Evolutionary conservation across 2,113 vertebrate species (phyloP).

Genomic region (Toxotes jaculatrix): DNA sequence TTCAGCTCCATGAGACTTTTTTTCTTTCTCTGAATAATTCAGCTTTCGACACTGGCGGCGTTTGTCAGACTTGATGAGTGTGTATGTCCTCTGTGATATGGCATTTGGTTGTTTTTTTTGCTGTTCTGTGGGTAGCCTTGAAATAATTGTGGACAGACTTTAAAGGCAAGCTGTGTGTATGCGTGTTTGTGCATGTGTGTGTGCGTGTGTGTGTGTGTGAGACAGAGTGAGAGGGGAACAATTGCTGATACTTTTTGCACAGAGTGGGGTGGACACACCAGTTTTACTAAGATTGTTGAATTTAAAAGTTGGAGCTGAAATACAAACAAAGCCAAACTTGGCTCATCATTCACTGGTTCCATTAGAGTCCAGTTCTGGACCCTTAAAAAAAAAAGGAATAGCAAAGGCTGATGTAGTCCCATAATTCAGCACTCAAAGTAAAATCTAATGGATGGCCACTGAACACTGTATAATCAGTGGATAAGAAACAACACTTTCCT

Average conservation of each 20-base stretch:
- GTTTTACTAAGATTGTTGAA: constrained; percentile 3
- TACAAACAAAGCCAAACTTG: background rate
- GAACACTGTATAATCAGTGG: background rate
- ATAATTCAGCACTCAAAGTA: background rate
- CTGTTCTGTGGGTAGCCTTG: constrained; percentile 53
- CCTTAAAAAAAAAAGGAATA: constrained; percentile 3
- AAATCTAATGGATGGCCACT: background rate
- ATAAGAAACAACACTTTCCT: too few species aligned
- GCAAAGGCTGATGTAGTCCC: background rate
- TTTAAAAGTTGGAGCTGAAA: constrained; percentile 5
- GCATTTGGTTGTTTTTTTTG: constrained; percentile 8
- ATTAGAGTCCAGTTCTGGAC: background rate
- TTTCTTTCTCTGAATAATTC: background rate
- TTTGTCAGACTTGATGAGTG: constrained; percentile 39
- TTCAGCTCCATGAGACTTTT: background rate
- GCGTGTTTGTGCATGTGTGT: constrained; percentile 15
- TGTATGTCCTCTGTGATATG: constrained; percentile 8
- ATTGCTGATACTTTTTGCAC: too few species aligned
- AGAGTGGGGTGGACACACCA: background rate
- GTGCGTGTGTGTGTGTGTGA: too few species aligned
- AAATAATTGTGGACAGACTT: constrained; percentile 52
- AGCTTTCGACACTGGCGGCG: background rate
- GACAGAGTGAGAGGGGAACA: background rate
- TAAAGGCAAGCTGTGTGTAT: constrained; percentile 29
- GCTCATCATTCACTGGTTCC: background rate